These are phyloP conservation scores for Zaprionus nigranus DNA, from an alignment of 1,140 invertebrate genomes.

Conservation along the genomic window DNA sequence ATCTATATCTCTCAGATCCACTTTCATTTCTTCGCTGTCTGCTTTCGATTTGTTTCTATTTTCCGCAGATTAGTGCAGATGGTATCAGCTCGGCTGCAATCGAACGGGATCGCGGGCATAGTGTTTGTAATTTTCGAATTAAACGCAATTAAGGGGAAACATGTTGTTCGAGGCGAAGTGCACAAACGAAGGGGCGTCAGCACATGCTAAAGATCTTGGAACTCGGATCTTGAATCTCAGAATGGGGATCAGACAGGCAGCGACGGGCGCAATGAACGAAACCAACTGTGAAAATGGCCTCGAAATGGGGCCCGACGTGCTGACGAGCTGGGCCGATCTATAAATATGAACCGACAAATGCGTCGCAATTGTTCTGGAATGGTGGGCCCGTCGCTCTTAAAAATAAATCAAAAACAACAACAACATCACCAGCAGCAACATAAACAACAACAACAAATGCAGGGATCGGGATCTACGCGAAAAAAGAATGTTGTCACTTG, in stretches of 20 bases:
- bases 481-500: slow-evolving; percentile 62
- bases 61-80: not conserved
- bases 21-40: not conserved
- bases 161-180: slow-evolving; percentile 28
- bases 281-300: slow-evolving; percentile 71
- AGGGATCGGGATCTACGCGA: slow-evolving; percentile 36
- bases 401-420: slow-evolving; percentile 37
- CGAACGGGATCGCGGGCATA: slow-evolving; percentile 4
- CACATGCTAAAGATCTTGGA: slow-evolving; percentile 44
- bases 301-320: not conserved
- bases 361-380: slow-evolving; percentile 48
- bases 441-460: slow-evolving; percentile 21
- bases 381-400: slow-evolving; percentile 11
- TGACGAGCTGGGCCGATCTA: slow-evolving; percentile 44
- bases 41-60: not conserved
- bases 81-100: slow-evolving; percentile 18
- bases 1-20: not conserved
- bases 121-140: slow-evolving; percentile 45
- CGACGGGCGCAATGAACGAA: slow-evolving; percentile 52
- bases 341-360: slow-evolving; percentile 57
- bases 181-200: slow-evolving; percentile 34
- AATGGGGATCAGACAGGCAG: slow-evolving; percentile 5
- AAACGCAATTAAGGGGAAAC: slow-evolving; percentile 46
- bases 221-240: not conserved
- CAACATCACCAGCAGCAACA: not conserved